Evolutionary conservation across 2,113 vertebrate species (phyloP).

Genomic region (Probosciger aterrimus): DNA sequence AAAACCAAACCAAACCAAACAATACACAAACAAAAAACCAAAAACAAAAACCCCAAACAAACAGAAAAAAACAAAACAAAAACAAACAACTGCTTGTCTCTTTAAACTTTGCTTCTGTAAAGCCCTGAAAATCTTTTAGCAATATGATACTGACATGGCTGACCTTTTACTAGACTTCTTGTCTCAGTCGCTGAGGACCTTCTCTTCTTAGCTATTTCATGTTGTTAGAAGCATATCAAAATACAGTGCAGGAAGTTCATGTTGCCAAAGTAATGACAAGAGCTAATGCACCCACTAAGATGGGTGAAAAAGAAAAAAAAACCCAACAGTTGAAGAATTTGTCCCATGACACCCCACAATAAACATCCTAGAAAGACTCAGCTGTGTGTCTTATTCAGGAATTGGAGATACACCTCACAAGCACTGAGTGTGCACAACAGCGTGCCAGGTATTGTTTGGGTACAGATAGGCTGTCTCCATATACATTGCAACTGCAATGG

Average conservation of each 20-base stretch:
- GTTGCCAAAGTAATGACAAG: neutral
- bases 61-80: neutral
- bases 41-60: neutral
- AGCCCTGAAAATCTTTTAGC: neutral
- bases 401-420: neutral
- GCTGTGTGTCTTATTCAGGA: neutral
- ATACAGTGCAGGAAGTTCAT: neutral
- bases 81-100: neutral
- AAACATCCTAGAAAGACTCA: neutral
- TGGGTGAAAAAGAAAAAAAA: neutral
- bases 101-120: neutral
- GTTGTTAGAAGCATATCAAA: neutral
- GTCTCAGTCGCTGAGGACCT: neutral
- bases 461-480: neutral
- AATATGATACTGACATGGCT: neutral
- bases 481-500: neutral
- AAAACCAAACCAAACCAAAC: neutral
- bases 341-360: neutral
- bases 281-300: neutral
- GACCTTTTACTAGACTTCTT: neutral
- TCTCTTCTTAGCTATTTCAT: neutral
- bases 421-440: neutral
- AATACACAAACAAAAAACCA: no score
- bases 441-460: accelerated
- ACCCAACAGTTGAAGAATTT: neutral